Evolutionary conservation across 2,888 invertebrate species (phyloP), one percentile per base, ranked within the genome.

Genomic region (Sipha maydis): DNA sequence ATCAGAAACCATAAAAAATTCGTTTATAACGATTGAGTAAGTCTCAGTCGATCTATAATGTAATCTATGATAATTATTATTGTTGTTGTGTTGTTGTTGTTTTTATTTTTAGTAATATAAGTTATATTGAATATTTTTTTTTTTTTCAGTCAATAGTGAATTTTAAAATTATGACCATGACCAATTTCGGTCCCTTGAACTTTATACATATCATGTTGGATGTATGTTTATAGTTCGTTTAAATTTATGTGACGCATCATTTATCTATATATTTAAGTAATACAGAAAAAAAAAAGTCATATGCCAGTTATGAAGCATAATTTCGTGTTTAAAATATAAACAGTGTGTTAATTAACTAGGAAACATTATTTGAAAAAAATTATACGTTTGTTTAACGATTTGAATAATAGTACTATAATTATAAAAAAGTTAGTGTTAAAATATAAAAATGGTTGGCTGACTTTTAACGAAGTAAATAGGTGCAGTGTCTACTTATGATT

Each of bases 51-150:
- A 34, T 61, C 34, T 61, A 48, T 48, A 56, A 56, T 79, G 34
- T 56, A 34, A 79, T 61, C 61, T 79, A 79, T 79, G 79, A 34
- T 79, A 56, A 56, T 79, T 79, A 79, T 61, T 77, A 48, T 77
- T 56, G 54, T 34, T 56, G 48, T 48, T 14, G 48, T 77, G 28
- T 77, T 56, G 54, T 34, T 56, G 48, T 48, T 14, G 48, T 14
- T 14, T 0, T 14, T 48, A 48, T 14, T 48, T 11, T 48, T 41
- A 41, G 2, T 48, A 48, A 2, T 48, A 48, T 1, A 14, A 48
- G 14, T 48, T 2, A 14, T 48, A 48, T 11, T 48, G 8, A 9
- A 3, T 41, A 38, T 38, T 34, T 34, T 34, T 34, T 34, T 34
- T 34, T 34, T 34, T 3, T 34, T 34, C 34, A 34, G 34, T 61